Evolutionary conservation across 2,113 vertebrate genomes (phyloP).

Genomic region (Oxyura jamaicensis): DNA sequence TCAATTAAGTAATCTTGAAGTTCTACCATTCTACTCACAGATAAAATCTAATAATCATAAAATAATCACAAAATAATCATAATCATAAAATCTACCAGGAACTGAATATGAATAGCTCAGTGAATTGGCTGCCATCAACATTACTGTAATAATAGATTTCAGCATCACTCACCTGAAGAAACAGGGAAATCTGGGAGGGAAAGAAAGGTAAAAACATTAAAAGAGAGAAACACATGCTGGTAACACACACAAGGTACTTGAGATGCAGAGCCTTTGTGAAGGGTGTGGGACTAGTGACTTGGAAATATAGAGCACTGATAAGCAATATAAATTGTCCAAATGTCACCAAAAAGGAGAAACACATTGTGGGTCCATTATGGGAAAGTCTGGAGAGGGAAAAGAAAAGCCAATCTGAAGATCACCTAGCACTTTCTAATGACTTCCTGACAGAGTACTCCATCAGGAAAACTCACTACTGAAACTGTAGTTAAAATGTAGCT

Average conservation of each 20-base stretch:
- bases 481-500: background rate
- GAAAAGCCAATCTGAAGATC: background rate
- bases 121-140: background rate
- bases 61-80: no score
- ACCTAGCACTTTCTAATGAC: background rate
- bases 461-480: background rate
- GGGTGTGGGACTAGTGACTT: background rate
- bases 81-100: background rate
- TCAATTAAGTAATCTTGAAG: background rate
- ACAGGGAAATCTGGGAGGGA: constrained; percentile 69
- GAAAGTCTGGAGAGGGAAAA: background rate
- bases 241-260: background rate
- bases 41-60: background rate
- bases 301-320: background rate
- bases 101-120: background rate
- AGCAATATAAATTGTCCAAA: background rate
- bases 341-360: background rate
- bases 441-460: background rate
- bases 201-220: constrained; percentile 13
- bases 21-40: background rate
- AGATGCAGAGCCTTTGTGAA: background rate
- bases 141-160: background rate
- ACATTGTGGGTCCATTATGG: background rate
- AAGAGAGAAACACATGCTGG: background rate
- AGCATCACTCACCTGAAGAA: constrained; percentile 51